Base-by-base conservation (phyloP, 2,888 invertebrate genomes). In the Ommatoiulus sabulosus region DNA sequence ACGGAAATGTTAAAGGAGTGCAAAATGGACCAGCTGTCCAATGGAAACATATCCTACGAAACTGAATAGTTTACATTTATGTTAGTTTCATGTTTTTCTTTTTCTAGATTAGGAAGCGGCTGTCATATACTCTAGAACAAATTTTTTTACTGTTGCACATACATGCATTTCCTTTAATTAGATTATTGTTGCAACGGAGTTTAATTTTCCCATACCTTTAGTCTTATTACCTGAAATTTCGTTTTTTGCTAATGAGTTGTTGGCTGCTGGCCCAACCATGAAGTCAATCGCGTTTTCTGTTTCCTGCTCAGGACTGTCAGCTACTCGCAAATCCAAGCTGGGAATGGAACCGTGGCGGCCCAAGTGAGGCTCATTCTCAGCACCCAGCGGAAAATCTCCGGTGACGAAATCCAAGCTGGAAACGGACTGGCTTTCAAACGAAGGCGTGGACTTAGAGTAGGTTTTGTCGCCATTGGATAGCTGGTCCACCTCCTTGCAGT, bases 341-440 rank as follows among this genome's bases (percentile, higher is more conserved):
- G 90, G 90, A 57, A 90, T 87, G 20, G 90, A 90, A 17, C 90
- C 90, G 72, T 90, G 90, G 10, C 90, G 88, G 48, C 89, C 44
- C 87, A 87, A 35, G 52, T 46, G 88, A 0, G 89, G 89, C 84
- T 89, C 89, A 24, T 89, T 89, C 24, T 89, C 89, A 44, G 87
- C 89, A 12, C 89, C 87, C 35, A 89, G 89, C 72, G 89, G 88
- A 24, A 84, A 44, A 46, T 46, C 84, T 3, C 35, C 35, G n/a
- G 90, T 89, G 35, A 86, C 87, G 17, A 90, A 72, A 48, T 90
- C 90, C 57, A 90, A 63, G 88, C 90, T 90, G 8, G 90, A 90
- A 0, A 90, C 90, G 0, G 90, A 90, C 84, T 90, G 90, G 63
- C 89, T 90, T 84, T 90, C 90, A 7, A 90, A 44, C 2, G 90